Conservation (phyloP, 1,140 invertebrate genomes). For the Pachyrhynchus sulphureomaculatus region DNA sequence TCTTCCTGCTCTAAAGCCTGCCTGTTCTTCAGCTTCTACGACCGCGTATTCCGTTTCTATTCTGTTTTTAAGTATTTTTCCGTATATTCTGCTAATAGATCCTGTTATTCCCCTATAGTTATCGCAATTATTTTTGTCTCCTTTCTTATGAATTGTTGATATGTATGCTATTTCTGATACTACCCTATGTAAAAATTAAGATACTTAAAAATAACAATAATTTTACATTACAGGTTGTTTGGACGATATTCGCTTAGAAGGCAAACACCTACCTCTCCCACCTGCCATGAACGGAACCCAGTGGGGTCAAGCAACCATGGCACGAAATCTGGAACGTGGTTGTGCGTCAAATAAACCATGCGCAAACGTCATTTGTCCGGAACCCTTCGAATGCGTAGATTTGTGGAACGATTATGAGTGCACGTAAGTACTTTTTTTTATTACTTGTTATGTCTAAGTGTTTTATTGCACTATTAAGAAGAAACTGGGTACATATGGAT, state of each 20-base stretch:
- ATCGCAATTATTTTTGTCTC: too few species aligned
- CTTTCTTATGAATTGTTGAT: too few species aligned
- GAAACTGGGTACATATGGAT: background rate
- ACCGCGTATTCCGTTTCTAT: too few species aligned
- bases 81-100: too few species aligned
- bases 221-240: conserved; percentile 65
- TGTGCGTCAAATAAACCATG: conserved; percentile 95
- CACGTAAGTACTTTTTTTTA: conserved; percentile 73
- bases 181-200: too few species aligned
- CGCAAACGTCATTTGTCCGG: conserved; percentile 84
- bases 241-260: conserved; percentile 85
- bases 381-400: conserved; percentile 94
- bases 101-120: too few species aligned
- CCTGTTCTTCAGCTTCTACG: too few species aligned
- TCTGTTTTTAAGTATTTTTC: too few species aligned
- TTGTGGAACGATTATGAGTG: conserved; percentile 96
- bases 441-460: background rate
- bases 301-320: conserved; percentile 92
- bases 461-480: background rate
- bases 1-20: too few species aligned
- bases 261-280: conserved; percentile 86
- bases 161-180: too few species aligned
- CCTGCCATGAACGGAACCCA: conserved; percentile 92
- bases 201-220: too few species aligned
- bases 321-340: conserved; percentile 82